Evolutionary conservation across 2,888 invertebrate genomes (phyloP).

Genomic region (Drosophila borborema): DNA sequence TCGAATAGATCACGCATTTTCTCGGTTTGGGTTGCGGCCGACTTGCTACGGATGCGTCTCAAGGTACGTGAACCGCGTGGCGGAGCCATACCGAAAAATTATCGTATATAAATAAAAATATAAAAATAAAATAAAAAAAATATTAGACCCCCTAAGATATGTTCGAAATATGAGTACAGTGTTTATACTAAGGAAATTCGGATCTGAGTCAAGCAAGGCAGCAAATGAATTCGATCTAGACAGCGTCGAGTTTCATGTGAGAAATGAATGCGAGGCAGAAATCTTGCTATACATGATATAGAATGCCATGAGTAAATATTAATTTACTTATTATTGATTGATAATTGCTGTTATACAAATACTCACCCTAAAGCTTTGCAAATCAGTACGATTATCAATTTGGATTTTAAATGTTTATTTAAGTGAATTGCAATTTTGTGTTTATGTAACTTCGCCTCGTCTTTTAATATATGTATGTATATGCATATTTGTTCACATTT

Average conservation of each 20-base stretch:
- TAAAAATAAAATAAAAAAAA: background rate
- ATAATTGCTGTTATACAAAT: background rate
- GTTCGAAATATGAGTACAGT: background rate
- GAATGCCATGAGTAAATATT: too few relatives aligned
- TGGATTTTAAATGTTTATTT: conserved; percentile 52
- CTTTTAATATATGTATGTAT: conserved; percentile 21
- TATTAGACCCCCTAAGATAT: background rate
- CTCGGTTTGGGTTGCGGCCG: background rate
- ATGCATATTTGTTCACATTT: conserved; percentile 58
- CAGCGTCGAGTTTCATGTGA: background rate
- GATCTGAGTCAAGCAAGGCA: background rate
- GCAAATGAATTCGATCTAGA: background rate
- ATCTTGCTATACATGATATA: too few relatives aligned
- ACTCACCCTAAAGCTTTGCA: conserved; percentile 2
- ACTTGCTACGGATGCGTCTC: rapidly evolving
- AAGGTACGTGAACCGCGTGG: background rate
- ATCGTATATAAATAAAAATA: background rate
- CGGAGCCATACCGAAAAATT: background rate
- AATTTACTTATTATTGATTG: background rate
- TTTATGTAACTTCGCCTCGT: conserved; percentile 40
- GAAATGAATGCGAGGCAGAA: too few relatives aligned
- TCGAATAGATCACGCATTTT: background rate
- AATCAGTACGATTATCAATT: background rate
- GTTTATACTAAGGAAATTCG: background rate
- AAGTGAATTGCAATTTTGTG: conserved; percentile 41